These are phyloP conservation scores for Aradophagus sp. DNA, from an alignment of 1,140 invertebrate species.

Conservation along the genomic window DNA sequence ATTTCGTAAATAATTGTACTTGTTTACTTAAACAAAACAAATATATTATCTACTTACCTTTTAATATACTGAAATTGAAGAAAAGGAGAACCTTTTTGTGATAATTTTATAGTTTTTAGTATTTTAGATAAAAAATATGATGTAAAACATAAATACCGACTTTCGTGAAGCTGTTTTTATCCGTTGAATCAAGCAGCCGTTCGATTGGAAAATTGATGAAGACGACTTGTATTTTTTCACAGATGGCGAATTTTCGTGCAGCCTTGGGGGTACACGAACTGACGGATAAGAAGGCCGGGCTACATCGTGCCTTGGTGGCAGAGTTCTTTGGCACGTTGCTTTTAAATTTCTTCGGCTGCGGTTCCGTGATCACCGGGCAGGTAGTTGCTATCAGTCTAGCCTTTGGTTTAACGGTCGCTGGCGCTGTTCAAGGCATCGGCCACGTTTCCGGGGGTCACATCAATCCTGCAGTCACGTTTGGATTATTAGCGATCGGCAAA, in stretches of 20 bases:
- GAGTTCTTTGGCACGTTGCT: conserved; percentile 90
- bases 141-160: too few relatives aligned
- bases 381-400: conserved; percentile 87
- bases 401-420: conserved; percentile 90
- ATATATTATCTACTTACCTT: too few relatives aligned
- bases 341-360: conserved; percentile 90
- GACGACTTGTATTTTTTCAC: conserved; percentile 19
- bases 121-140: too few relatives aligned
- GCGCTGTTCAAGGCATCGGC: conserved; percentile 86
- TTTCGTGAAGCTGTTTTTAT: too few relatives aligned
- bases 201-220: conserved; percentile 17
- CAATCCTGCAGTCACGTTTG: conserved; percentile 92
- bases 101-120: too few relatives aligned
- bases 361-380: conserved; percentile 79
- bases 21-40: too few relatives aligned
- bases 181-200: too few relatives aligned
- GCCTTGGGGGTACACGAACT: conserved; percentile 81
- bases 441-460: conserved; percentile 93
- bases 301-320: conserved; percentile 83
- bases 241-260: conserved; percentile 77
- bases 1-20: too few relatives aligned
- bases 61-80: too few relatives aligned
- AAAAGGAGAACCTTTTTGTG: too few relatives aligned
- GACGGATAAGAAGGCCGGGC: conserved; percentile 77
- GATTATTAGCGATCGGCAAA: conserved; percentile 85